Conservation (phyloP, 1,140 invertebrate genomes). For the Eueides isabella region DNA sequence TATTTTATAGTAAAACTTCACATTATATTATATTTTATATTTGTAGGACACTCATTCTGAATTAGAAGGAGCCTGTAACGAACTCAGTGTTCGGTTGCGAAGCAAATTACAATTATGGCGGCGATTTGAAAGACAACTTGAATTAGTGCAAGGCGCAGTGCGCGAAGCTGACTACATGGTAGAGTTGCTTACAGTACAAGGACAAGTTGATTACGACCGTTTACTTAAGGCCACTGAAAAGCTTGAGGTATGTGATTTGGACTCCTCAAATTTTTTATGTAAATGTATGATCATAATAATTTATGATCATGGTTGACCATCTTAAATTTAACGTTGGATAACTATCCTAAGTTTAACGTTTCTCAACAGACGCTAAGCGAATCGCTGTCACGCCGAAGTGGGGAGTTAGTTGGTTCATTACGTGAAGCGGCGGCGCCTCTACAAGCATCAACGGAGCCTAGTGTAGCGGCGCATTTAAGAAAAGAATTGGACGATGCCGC, state of each 20-base stretch:
- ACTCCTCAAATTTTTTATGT: too few species aligned
- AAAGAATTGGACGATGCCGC: conserved; percentile 89
- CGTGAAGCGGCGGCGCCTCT: conserved; percentile 86
- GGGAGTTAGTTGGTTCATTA: conserved; percentile 87
- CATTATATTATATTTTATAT: conserved; percentile 12
- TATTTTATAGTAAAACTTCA: not conserved
- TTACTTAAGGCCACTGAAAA: conserved; percentile 90
- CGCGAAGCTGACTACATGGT: conserved; percentile 93
- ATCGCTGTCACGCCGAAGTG: conserved; percentile 79
- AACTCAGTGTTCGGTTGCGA: conserved; percentile 85
- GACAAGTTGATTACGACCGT: conserved; percentile 90
- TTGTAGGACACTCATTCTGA: conserved; percentile 86
- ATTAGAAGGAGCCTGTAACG: conserved; percentile 86
- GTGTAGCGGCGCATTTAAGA: conserved; percentile 87
- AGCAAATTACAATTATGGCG: conserved; percentile 87
- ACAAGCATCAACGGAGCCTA: conserved; percentile 85
- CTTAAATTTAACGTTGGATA: too few species aligned
- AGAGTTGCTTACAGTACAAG: conserved; percentile 90
- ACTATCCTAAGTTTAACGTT: conserved; percentile 4
- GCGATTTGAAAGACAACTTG: conserved; percentile 88
- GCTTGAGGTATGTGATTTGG: conserved; percentile 85
- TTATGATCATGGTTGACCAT: too few species aligned
- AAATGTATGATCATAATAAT: too few species aligned
- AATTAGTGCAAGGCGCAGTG: conserved; percentile 89
- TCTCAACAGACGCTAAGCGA: conserved; percentile 62